Evolutionary conservation across 2,113 vertebrate species (phyloP), one percentile per base, ranked within the genome.

Genomic region (Fukomys damarensis): DNA sequence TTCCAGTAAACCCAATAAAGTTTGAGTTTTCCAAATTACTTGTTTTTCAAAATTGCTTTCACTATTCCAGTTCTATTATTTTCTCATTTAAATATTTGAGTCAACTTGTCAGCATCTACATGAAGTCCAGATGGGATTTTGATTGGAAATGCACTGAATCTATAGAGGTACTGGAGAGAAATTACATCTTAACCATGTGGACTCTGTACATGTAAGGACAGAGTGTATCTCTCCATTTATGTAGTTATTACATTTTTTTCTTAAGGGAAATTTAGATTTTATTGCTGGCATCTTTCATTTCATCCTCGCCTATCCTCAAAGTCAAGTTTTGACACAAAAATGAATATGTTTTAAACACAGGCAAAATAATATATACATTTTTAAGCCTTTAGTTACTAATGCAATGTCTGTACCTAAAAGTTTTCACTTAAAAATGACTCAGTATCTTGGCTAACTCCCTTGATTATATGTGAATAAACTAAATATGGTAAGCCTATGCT

Each of bases 311-410:
- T 79, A 85, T 82, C 59, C 4, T 66, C 63, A 79, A 93, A 91
- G 20, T 79, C 90, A 83, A 81, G 35, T 91, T 91, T 61, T 65
- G 32, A 91, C 63, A 68, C 30, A 79, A 66, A 72, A 86, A 82
- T 41, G 20, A 95, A 94, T 76, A 19, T 83, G 58, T 17, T 92
- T 95, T 66, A 61, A 72, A 84, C 14, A 74, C 13, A 4, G 11
- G 46, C 54, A 86, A 43, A 65, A 72, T 58, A 70, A 5, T 7
- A 54, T 41, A 80, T 46, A 28, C 24, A 80, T 84, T 91, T 82
- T 81, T 80, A 92, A 66, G 56, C 66, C 90, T 84, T 61, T 14
- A 49, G n/a, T 86, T 96, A 91, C 82, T 81, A 88, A 89, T 11
- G 46, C 46, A 89, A 89, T 59, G 32, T 66, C 43, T 79, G 10